A percentile compares a stretch with the other conserved stretches of the same genome.
phyloP scores from a whole-genome alignment of 1,140 invertebrate species.

The Phthorimaea operculella region DNA sequence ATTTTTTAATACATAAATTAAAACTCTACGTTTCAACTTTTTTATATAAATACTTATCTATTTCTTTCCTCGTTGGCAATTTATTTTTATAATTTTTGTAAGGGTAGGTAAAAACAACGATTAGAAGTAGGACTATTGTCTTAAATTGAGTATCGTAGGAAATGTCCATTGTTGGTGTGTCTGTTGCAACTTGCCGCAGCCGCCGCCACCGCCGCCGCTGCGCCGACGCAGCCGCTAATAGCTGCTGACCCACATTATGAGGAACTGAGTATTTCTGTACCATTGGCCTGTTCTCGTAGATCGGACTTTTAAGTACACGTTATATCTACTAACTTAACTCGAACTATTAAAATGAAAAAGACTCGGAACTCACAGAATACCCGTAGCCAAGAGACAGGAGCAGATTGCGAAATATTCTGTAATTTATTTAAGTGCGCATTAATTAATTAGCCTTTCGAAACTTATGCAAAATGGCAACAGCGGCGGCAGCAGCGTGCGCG shows the following conservation, averaged over 20 bases:
- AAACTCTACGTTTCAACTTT: too few relatives aligned
- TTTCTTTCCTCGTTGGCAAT: too few relatives aligned
- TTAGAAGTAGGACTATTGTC: neutral
- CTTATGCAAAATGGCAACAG: neutral
- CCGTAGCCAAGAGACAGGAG: neutral
- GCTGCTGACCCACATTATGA: slow-evolving; percentile 1
- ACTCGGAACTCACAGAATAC: neutral
- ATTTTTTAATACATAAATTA: too few relatives aligned
- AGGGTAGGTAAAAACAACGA: neutral
- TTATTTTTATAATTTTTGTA: too few relatives aligned
- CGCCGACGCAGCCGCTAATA: neutral
- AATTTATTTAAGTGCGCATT: neutral
- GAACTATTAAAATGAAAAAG: neutral
- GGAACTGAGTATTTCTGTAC: neutral
- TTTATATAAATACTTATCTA: too few relatives aligned
- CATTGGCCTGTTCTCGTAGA: neutral
- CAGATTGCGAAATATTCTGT: neutral
- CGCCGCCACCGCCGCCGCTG: neutral
- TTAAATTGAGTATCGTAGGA: slow-evolving; percentile 3
- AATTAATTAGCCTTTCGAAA: neutral
- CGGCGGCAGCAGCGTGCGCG: neutral
- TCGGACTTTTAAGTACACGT: neutral
- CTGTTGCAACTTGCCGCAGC: slow-evolving; percentile 3
- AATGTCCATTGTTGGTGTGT: slow-evolving; percentile 1
- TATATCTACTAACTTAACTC: neutral